Evolutionary conservation across 2,888 invertebrate species (phyloP).

Genomic region (Heteropelma amictum): DNA sequence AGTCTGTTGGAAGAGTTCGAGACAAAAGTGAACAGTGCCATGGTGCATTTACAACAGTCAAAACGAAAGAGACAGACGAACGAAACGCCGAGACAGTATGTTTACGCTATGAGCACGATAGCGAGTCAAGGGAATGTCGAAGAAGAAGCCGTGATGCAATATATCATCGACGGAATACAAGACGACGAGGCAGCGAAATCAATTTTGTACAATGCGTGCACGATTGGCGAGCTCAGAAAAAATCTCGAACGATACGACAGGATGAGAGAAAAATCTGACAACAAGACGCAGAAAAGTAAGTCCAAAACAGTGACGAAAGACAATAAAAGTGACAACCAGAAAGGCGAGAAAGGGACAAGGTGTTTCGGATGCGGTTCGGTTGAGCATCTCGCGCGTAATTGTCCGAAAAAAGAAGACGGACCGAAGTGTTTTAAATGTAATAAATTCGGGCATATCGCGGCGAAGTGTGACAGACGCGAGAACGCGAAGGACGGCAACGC

Average conservation of each 20-base stretch:
- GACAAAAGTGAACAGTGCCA: slow-evolving; percentile 47
- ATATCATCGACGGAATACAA: too few relatives aligned
- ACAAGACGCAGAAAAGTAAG: not conserved
- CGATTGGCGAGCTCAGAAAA: slow-evolving; percentile 44
- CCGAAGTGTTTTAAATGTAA: slow-evolving; percentile 50
- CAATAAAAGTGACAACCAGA: slow-evolving; percentile 1
- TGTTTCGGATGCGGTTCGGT: slow-evolving; percentile 37
- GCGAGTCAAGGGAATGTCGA: slow-evolving; percentile 53
- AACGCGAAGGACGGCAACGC: not conserved
- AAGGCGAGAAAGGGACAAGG: slow-evolving; percentile 18
- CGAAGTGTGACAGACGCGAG: slow-evolving; percentile 28
- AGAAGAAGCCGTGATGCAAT: slow-evolving; percentile 43
- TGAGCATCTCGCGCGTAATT: slow-evolving; percentile 27
- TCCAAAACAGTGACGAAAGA: not conserved
- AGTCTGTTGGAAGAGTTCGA: slow-evolving; percentile 45
- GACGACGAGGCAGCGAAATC: slow-evolving; percentile 41
- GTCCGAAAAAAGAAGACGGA: slow-evolving; percentile 25
- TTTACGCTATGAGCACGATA: slow-evolving; percentile 52
- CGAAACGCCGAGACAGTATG: slow-evolving; percentile 52
- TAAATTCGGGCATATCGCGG: slow-evolving; percentile 44
- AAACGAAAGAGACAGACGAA: slow-evolving; percentile 23
- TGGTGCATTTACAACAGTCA: slow-evolving; percentile 45
- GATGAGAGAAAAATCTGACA: slow-evolving; percentile 3
- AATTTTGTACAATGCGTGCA: slow-evolving; percentile 38
- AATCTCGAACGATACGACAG: slow-evolving; percentile 30